These are phyloP conservation scores for Ia io DNA, from an alignment of 2,113 vertebrate genomes.

Conservation along the genomic window DNA sequence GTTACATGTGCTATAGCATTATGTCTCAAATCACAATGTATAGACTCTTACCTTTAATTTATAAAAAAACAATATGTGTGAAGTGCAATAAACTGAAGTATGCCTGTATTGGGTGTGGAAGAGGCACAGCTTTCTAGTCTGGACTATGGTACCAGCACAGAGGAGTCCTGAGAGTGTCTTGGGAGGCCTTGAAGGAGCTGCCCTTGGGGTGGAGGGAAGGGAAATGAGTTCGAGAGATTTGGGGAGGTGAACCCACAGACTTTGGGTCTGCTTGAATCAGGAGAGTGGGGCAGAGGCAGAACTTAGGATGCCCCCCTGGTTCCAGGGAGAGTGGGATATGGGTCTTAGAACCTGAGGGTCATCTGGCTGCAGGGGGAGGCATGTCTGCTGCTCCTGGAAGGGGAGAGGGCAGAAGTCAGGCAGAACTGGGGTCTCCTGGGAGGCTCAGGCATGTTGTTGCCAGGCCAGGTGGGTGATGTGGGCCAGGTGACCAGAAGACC, in stretches of 20 bases:
- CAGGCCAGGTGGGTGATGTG: no score
- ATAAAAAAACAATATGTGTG: not conserved
- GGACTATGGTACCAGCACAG: accelerated
- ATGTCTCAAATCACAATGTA: not conserved
- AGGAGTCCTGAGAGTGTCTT: not conserved
- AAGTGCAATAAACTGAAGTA: not conserved
- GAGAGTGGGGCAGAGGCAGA: not conserved
- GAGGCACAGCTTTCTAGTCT: not conserved
- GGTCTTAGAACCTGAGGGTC: not conserved
- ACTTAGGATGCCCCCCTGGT: not conserved
- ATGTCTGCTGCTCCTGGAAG: not conserved
- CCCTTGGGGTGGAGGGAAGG: not conserved
- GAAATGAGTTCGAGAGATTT: not conserved
- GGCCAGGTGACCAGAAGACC: not conserved
- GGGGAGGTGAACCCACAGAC: not conserved
- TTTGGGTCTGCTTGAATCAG: not conserved
- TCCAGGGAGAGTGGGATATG: not conserved
- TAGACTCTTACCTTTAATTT: not conserved
- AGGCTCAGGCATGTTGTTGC: not conserved
- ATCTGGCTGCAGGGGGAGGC: not conserved
- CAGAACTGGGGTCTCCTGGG: not conserved
- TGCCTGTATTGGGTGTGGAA: not conserved
- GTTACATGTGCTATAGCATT: not conserved
- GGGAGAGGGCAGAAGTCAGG: not conserved
- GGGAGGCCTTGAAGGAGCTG: not conserved